phyloP scores from a whole-genome alignment of 2,797 vertebrate genomes.

The Lutjanus argentimaculatus region DNA sequence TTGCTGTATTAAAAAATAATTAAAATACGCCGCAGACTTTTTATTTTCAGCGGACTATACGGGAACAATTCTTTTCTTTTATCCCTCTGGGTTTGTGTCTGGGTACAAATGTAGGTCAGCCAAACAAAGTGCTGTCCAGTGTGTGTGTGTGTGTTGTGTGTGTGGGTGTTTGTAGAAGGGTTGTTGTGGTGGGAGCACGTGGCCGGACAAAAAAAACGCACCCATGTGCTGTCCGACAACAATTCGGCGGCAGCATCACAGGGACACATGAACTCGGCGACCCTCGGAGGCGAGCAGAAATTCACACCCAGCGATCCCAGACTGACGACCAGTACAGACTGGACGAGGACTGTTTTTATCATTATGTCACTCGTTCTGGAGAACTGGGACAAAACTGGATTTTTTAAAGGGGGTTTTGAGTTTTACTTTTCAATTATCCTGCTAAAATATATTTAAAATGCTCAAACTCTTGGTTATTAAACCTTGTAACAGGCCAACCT shows the following conservation, averaged over 20 bases:
- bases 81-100: slow-evolving; percentile 26
- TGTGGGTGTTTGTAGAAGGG: neutral
- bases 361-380: neutral
- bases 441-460: no score
- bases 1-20: slow-evolving; percentile 77
- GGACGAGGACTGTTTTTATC: neutral
- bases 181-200: slow-evolving; percentile 36
- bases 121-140: slow-evolving; percentile 35
- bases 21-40: slow-evolving; percentile 15
- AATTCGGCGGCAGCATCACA: slow-evolving; percentile 31
- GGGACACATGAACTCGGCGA: slow-evolving; percentile 35
- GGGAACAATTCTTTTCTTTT: neutral
- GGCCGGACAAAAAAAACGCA: slow-evolving; percentile 54
- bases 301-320: slow-evolving; percentile 5
- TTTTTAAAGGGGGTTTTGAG: no score
- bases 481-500: no score
- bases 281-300: slow-evolving; percentile 4
- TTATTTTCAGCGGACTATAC: slow-evolving; percentile 4
- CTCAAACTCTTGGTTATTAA: no score
- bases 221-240: slow-evolving; percentile 48
- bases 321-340: neutral
- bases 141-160: neutral
- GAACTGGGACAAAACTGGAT: no score
- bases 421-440: no score
- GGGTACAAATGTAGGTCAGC: slow-evolving; percentile 68